Evolutionary conservation across 2,797 vertebrate genomes (phyloP), one percentile per base, ranked within the genome.

Genomic region (Orestias chungarensis): DNA sequence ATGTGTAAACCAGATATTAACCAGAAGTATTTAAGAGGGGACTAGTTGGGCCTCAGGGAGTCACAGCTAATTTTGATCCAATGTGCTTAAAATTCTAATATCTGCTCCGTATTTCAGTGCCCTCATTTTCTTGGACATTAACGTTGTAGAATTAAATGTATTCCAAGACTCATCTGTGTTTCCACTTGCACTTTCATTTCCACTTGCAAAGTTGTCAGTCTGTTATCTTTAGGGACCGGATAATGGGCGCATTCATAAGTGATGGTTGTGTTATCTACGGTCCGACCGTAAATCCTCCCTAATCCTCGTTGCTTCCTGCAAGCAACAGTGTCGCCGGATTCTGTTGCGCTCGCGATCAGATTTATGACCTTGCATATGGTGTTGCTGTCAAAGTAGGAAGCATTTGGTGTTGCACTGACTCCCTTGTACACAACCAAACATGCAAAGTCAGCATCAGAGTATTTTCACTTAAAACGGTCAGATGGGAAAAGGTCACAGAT

Each of bases 361-460:
- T 94, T 94, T 93, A 94, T 90, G 87, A 87, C 86, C 86, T 87
- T 83, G 77, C 92, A 93, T 89, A 91, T 93, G 92, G 79, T 17
- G 79, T 44, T 78, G 76, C 83, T 83, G 87, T 90, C 89, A 80
- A 78, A 81, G 77, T 81, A 72, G 74, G 79, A 86, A 85, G 78
- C 77, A 68, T 79, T 86, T 81, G 86, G 74, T 64, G 50, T 74
- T 31, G 71, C 73, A 31, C 77, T 12, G 59, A 74, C 70, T 46
- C 71, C 27, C 68, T 68, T 44, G 23, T 12, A 74, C 66, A 65
- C 55, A 67, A 59, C 52, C 55, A 80, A 79, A 81, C 70, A 82
- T 47, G 78, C 68, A 54, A 74, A 44, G 64, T 74, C 73, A 83
- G 82, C 83, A 59, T 42, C 17, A 65, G 10, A 74, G 43, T n/a